Percentiles rank a stretch among this genome's conserved stretches.
Conservation (phyloP, 2,113 vertebrate genomes). For the Etheostoma cragini region DNA sequence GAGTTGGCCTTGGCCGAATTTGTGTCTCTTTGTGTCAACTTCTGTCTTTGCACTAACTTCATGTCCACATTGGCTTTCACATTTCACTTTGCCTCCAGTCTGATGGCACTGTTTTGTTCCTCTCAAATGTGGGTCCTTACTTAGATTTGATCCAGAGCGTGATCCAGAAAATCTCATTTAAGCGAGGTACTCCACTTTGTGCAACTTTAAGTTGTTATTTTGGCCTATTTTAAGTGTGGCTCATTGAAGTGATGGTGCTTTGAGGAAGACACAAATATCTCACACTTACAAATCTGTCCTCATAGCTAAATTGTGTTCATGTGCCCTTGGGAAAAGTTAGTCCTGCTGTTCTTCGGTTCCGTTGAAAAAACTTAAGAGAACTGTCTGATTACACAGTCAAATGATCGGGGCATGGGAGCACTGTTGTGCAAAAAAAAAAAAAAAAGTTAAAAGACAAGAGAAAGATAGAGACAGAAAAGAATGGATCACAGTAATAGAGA, state of each 20-base stretch:
- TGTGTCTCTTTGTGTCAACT: too few species aligned
- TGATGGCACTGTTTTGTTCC: neutral
- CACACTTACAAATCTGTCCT: neutral
- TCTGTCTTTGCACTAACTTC: too few species aligned
- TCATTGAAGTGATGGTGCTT: neutral
- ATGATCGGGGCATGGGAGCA: neutral
- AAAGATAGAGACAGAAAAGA: neutral
- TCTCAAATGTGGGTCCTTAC: neutral
- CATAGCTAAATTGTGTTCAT: neutral
- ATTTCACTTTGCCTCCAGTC: neutral
- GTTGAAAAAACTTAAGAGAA: neutral
- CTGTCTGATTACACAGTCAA: neutral
- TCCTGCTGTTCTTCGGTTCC: neutral
- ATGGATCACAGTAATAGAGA: neutral
- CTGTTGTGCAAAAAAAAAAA: constrained; percentile 4
- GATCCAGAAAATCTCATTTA: neutral
- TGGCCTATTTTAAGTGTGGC: neutral
- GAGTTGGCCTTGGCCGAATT: too few species aligned
- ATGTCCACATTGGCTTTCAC: too few species aligned
- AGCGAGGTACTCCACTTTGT: neutral
- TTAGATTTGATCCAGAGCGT: neutral
- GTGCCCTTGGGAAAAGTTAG: neutral
- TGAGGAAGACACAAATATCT: neutral
- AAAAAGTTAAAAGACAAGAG: constrained; percentile 5
- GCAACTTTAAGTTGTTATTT: neutral